These are phyloP conservation scores for Lethrus apterus DNA, from an alignment of 1,140 invertebrate species.

Conservation along the genomic window DNA sequence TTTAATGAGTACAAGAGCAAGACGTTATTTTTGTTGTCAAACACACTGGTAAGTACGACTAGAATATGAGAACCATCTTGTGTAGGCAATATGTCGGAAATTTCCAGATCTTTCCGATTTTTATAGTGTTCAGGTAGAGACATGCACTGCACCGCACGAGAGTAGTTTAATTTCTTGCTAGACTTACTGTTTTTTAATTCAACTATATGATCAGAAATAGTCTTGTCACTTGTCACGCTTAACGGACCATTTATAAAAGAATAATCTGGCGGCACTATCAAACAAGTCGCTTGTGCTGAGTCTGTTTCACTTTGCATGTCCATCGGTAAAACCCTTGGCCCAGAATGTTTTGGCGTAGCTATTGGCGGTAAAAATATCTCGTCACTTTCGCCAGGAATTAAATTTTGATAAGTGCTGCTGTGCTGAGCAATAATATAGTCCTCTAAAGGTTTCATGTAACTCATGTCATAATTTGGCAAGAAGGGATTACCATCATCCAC, in stretches of 20 bases:
- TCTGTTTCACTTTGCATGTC: conserved; percentile 29
- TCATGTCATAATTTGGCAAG: conserved; percentile 8
- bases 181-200: conserved; percentile 34
- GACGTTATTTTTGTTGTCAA: conserved; percentile 32
- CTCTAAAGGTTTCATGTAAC: neutral
- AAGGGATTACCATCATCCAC: neutral
- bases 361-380: conserved; percentile 35
- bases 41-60: conserved; percentile 48
- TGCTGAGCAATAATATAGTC: conserved; percentile 25
- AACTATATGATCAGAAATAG: conserved; percentile 38
- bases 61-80: conserved; percentile 58
- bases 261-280: conserved; percentile 21
- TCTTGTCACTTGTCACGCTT: conserved; percentile 22
- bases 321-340: conserved; percentile 28
- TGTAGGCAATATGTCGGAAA: conserved; percentile 54
- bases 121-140: conserved; percentile 44
- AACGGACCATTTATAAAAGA: conserved; percentile 28
- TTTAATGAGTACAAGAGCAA: conserved; percentile 54
- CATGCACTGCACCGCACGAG: conserved; percentile 46
- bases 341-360: conserved; percentile 22
- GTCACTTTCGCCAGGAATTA: conserved; percentile 38
- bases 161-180: conserved; percentile 36
- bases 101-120: conserved; percentile 43
- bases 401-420: conserved; percentile 33
- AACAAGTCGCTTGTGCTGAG: conserved; percentile 21